Percentiles rank a stretch among this genome's conserved stretches.
These are phyloP conservation scores for Anoura caudifer DNA, from an alignment of 2,113 vertebrate genomes.

Conservation along the genomic window DNA sequence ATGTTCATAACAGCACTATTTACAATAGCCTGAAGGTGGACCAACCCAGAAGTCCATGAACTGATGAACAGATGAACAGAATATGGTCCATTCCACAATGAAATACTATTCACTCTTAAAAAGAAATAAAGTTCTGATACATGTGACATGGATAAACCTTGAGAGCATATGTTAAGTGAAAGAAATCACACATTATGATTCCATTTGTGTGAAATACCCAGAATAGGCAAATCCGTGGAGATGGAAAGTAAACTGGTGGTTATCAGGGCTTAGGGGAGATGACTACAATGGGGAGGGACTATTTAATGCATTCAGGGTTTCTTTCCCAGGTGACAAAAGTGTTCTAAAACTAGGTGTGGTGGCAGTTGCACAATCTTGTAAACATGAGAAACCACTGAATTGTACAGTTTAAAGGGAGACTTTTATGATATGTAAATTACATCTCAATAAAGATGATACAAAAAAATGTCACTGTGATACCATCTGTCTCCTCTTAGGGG, in stretches of 20 bases:
- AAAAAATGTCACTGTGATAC: accelerated
- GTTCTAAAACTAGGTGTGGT: too few species aligned
- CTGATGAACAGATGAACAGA: too few species aligned
- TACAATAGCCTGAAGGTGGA: background rate
- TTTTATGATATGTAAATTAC: background rate
- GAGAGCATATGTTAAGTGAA: background rate
- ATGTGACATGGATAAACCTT: background rate
- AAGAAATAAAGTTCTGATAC: background rate
- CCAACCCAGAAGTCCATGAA: background rate
- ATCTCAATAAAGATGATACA: background rate
- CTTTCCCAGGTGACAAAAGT: too few species aligned
- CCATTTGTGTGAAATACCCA: background rate
- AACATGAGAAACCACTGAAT: too few species aligned
- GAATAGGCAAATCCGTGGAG: background rate
- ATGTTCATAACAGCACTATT: background rate
- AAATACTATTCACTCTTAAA: background rate
- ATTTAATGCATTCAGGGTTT: too few species aligned
- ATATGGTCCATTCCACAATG: background rate
- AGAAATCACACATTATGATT: background rate
- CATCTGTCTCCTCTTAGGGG: background rate
- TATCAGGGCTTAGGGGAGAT: background rate
- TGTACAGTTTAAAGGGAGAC: background rate
- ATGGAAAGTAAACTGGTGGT: background rate
- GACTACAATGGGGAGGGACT: background rate
- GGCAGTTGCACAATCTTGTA: too few species aligned